phyloP scores from a whole-genome alignment of 1,140 invertebrate genomes.

The Drosophila insularis region DNA sequence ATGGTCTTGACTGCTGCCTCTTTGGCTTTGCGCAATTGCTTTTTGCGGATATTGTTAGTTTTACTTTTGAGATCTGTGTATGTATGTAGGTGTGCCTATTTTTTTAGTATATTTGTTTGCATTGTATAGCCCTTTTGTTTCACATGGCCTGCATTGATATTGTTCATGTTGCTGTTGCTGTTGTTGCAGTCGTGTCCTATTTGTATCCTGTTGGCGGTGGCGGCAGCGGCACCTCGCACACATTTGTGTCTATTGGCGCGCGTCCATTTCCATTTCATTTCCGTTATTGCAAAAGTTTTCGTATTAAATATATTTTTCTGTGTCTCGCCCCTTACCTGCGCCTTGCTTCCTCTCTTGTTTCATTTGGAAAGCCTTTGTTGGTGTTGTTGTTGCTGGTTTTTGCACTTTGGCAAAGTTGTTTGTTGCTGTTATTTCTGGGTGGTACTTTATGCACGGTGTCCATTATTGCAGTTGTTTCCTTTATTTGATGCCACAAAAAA shows the following conservation, averaged over 20 bases:
- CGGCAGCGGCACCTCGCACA: constrained; percentile 48
- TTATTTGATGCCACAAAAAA: constrained; percentile 45
- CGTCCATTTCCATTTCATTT: constrained; percentile 81
- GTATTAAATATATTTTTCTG: constrained; percentile 80
- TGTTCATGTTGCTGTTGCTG: constrained; percentile 34
- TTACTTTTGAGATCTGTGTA: constrained; percentile 63
- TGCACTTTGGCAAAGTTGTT: constrained; percentile 74
- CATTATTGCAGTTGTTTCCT: constrained; percentile 80
- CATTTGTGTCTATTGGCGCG: constrained; percentile 80
- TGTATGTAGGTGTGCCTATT: background rate
- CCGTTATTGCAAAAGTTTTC: constrained; percentile 80
- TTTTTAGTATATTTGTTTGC: constrained; percentile 48
- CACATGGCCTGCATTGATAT: constrained; percentile 61
- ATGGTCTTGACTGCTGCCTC: constrained; percentile 47
- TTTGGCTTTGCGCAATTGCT: constrained; percentile 75
- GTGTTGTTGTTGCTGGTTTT: constrained; percentile 54
- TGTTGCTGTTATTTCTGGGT: constrained; percentile 73
- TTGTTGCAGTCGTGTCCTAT: constrained; percentile 70
- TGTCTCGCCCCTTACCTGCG: constrained; percentile 21
- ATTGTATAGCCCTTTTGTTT: constrained; percentile 73
- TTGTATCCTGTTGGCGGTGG: constrained; percentile 66
- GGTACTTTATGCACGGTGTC: constrained; percentile 65
- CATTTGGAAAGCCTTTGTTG: constrained; percentile 66
- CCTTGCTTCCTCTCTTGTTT: constrained; percentile 59
- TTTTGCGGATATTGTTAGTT: constrained; percentile 79